Conservation (phyloP, 1,140 invertebrate species). For the Drosophila mayri region DNA sequence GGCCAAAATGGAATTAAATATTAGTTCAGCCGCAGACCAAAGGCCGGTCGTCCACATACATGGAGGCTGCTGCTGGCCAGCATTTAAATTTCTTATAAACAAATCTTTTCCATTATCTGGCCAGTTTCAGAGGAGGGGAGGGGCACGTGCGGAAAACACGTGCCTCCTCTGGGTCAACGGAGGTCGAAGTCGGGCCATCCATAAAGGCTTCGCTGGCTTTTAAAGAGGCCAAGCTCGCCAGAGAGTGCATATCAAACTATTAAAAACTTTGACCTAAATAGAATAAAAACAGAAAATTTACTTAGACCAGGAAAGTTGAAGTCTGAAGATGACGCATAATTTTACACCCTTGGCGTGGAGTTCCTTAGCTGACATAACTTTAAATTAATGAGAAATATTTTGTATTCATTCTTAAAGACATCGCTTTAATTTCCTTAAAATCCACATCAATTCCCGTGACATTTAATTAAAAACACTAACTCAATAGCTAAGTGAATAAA, state of each 20-base stretch:
- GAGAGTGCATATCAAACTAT: slow-evolving; percentile 66
- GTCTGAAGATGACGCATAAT: neutral
- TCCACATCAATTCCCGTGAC: too few species aligned
- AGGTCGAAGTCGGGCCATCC: slow-evolving; percentile 39
- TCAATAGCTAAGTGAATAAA: neutral
- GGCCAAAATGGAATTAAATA: slow-evolving; percentile 65
- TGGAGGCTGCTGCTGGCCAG: slow-evolving; percentile 1
- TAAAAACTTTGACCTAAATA: slow-evolving; percentile 81
- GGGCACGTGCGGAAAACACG: slow-evolving; percentile 36
- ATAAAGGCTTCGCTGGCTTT: slow-evolving; percentile 40
- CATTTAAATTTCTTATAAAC: slow-evolving; percentile 69
- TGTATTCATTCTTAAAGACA: neutral
- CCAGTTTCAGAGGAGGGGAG: slow-evolving; percentile 1
- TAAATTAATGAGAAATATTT: neutral
- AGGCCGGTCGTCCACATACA: slow-evolving; percentile 10
- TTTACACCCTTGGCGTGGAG: neutral
- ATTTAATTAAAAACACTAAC: neutral
- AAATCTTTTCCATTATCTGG: slow-evolving; percentile 63
- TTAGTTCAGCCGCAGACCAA: slow-evolving; percentile 29
- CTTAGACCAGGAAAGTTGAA: slow-evolving; percentile 27
- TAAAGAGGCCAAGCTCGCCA: slow-evolving; percentile 8
- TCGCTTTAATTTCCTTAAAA: too few species aligned
- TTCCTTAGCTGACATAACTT: neutral
- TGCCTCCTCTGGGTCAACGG: slow-evolving; percentile 34
- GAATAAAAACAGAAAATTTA: slow-evolving; percentile 76